Percentiles rank a stretch among this genome's conserved stretches.
Evolutionary conservation across 1,140 invertebrate species (phyloP).

Genomic region (Meloidogyne chitwoodi): DNA sequence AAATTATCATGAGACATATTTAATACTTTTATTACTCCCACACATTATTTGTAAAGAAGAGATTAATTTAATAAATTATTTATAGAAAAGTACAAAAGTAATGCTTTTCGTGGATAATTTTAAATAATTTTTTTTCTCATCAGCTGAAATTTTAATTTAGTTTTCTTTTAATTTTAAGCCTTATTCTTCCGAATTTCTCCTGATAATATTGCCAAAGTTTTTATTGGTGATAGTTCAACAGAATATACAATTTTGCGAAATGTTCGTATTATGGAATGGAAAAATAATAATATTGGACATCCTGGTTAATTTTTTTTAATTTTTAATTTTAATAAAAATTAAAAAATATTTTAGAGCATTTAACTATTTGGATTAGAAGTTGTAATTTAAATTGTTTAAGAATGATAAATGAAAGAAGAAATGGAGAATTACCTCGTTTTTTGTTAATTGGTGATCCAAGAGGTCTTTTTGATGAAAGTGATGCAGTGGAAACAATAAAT

Average conservation of each 20-base stretch:
- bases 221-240: background rate
- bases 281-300: background rate
- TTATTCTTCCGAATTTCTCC: slow-evolving; percentile 4
- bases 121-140: too few species aligned
- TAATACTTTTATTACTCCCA: too few species aligned
- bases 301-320: background rate
- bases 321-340: slow-evolving; percentile 1
- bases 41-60: too few species aligned
- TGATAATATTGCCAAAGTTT: background rate
- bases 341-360: slow-evolving; percentile 29
- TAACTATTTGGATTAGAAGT: slow-evolving; percentile 37
- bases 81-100: too few species aligned
- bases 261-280: slow-evolving; percentile 13
- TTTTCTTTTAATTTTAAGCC: background rate
- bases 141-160: too few species aligned
- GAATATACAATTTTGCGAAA: slow-evolving; percentile 12
- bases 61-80: too few species aligned
- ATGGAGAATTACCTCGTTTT: slow-evolving; percentile 34
- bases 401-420: slow-evolving; percentile 22
- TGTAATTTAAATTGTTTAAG: slow-evolving; percentile 33
- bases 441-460: slow-evolving; percentile 33
- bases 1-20: background rate
- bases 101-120: too few species aligned
- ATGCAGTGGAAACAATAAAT: background rate
- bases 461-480: slow-evolving; percentile 31